phyloP scores from a whole-genome alignment of 1,140 invertebrate genomes.

The Himalopsyche phryganea region DNA sequence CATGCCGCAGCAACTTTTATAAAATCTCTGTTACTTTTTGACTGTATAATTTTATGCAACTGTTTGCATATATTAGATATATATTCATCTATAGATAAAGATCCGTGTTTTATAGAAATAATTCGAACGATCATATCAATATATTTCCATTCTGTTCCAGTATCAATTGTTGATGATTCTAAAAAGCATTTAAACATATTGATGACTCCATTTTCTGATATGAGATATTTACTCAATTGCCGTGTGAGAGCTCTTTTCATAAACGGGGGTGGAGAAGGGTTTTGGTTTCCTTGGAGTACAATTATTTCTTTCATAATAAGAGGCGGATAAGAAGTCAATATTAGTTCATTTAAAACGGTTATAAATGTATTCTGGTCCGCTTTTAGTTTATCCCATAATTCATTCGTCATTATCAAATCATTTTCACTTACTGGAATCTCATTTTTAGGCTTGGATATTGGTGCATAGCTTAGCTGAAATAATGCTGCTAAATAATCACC shows the following conservation, averaged over 20 bases:
- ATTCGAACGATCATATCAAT: slow-evolving; percentile 63
- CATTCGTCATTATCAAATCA: slow-evolving; percentile 50
- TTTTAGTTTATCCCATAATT: slow-evolving; percentile 53
- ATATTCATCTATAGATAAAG: slow-evolving; percentile 53
- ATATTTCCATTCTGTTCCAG: slow-evolving; percentile 61
- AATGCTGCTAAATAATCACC: slow-evolving; percentile 60
- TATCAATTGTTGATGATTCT: slow-evolving; percentile 54
- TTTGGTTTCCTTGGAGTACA: slow-evolving; percentile 58
- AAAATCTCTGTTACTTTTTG: slow-evolving; percentile 46
- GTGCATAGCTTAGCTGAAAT: slow-evolving; percentile 67
- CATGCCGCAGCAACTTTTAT: slow-evolving; percentile 52
- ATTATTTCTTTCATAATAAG: slow-evolving; percentile 67
- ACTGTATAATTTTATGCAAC: slow-evolving; percentile 47
- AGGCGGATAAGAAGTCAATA: slow-evolving; percentile 56
- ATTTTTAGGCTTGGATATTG: slow-evolving; percentile 56
- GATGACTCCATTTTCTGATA: slow-evolving; percentile 57
- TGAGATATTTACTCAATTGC: slow-evolving; percentile 57
- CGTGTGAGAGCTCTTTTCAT: slow-evolving; percentile 58
- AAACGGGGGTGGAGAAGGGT: slow-evolving; percentile 60
- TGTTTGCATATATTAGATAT: slow-evolving; percentile 51
- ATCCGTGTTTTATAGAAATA: slow-evolving; percentile 55
- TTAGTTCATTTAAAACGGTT: slow-evolving; percentile 51
- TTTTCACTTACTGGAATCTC: slow-evolving; percentile 27
- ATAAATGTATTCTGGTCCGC: slow-evolving; percentile 54
- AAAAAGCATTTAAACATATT: slow-evolving; percentile 61